These are phyloP conservation scores for Diploscapter pachys DNA, from an alignment of 1,140 invertebrate species.

Conservation along the genomic window DNA sequence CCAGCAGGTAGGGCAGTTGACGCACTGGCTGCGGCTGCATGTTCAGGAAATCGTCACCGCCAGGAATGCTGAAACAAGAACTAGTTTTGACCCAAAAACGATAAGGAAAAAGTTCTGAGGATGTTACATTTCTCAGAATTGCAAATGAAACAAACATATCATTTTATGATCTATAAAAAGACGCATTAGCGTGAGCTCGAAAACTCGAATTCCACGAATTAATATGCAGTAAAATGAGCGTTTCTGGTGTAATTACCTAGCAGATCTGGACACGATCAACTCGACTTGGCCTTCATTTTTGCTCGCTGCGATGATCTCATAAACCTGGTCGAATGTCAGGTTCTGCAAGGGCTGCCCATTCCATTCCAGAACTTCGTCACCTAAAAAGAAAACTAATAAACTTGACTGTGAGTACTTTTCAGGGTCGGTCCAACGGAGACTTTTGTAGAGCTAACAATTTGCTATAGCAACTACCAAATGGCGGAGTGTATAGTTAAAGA, in stretches of 20 bases:
- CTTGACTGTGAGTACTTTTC: neutral
- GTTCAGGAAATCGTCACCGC: slow-evolving; percentile 42
- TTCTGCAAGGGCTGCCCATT: slow-evolving; percentile 83
- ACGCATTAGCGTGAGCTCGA: neutral
- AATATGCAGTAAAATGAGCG: neutral
- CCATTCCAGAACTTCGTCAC: slow-evolving; percentile 97
- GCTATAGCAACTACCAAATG: no score
- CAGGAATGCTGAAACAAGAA: slow-evolving; percentile 30
- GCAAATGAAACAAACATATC: neutral
- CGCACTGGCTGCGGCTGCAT: slow-evolving; percentile 27
- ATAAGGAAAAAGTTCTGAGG: neutral
- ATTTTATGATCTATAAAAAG: neutral
- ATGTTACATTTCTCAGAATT: neutral
- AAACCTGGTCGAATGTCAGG: slow-evolving; percentile 86
- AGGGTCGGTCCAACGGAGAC: neutral
- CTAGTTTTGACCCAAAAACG: neutral
- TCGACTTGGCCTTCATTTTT: slow-evolving; percentile 91
- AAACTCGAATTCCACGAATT: neutral
- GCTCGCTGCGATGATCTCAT: slow-evolving; percentile 88
- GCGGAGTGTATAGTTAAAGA: no score
- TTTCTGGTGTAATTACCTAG: slow-evolving; percentile 19
- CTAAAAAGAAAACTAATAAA: slow-evolving; percentile 56
- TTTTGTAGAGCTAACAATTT: no score
- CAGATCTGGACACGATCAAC: slow-evolving; percentile 75
- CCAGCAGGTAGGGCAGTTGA: slow-evolving; percentile 10